These are phyloP conservation scores for Capromys pilorides DNA, from an alignment of 2,797 vertebrate species.

Conservation along the genomic window DNA sequence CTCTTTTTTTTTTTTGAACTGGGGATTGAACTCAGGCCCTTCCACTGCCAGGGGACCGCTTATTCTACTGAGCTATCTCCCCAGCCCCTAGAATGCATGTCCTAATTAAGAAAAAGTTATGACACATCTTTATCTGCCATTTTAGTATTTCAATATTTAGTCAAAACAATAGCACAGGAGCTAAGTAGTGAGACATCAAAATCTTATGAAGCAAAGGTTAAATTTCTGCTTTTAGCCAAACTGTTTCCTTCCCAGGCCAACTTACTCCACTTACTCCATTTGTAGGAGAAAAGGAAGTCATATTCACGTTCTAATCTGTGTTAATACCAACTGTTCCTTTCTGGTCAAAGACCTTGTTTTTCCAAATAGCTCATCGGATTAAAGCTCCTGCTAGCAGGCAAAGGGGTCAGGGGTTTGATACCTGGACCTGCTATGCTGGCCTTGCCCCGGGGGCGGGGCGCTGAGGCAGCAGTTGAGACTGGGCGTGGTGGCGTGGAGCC, in stretches of 20 bases:
- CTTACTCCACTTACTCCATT: neutral
- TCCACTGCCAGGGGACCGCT: no score
- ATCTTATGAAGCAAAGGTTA: neutral
- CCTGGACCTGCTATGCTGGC: no score
- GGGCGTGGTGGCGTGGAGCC: no score
- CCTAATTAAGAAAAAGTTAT: conserved; percentile 35
- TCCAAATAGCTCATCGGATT: no score
- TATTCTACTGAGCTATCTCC: no score
- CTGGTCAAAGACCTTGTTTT: neutral
- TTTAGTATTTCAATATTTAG: conserved; percentile 31
- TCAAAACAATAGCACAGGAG: conserved; percentile 35
- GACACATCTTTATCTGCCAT: conserved; percentile 45
- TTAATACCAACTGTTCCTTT: neutral
- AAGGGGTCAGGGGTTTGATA: no score
- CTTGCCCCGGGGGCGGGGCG: no score
- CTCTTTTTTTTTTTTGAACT: no score
- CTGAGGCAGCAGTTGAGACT: no score
- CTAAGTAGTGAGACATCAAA: neutral
- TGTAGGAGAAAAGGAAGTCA: neutral
- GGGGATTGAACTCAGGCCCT: no score
- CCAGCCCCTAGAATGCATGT: no score
- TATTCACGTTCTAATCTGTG: neutral
- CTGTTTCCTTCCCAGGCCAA: conserved; percentile 30
- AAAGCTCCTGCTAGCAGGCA: no score
- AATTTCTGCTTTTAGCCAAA: conserved; percentile 39